These are phyloP conservation scores for Calameuta filiformis DNA, from an alignment of 2,888 invertebrate species.

Conservation along the genomic window DNA sequence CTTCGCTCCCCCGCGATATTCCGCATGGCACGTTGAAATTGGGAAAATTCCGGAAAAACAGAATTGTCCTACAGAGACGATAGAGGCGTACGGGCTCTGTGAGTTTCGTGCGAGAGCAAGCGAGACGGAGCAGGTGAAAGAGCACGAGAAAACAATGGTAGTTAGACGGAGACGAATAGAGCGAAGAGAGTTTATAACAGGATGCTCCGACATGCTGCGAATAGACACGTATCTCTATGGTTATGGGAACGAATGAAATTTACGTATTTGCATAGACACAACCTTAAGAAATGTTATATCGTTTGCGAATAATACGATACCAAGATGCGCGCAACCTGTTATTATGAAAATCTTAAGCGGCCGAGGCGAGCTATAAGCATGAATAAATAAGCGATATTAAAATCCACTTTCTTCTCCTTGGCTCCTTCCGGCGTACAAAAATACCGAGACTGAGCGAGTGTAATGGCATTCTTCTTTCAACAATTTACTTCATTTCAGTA, in stretches of 20 bases:
- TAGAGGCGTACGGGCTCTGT: background rate
- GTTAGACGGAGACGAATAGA: background rate
- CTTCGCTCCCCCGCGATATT: background rate
- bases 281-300: background rate
- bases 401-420: constrained; percentile 38
- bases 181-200: background rate
- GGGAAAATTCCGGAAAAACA: background rate
- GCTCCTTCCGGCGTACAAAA: constrained; percentile 1
- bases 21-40: background rate
- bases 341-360: constrained; percentile 42
- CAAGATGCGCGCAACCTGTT: constrained; percentile 22
- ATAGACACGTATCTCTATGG: background rate
- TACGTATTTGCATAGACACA: constrained; percentile 24
- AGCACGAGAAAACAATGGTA: background rate
- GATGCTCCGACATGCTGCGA: background rate
- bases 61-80: background rate
- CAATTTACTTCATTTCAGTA: constrained; percentile 35
- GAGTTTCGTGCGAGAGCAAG: background rate
- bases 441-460: constrained; percentile 16
- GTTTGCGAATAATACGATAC: constrained; percentile 29
- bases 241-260: constrained; percentile 7
- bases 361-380: constrained; percentile 42
- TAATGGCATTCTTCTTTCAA: constrained; percentile 42
- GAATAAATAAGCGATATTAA: constrained; percentile 54
- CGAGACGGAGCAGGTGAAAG: background rate